These are phyloP conservation scores for Pollenia amentaria DNA, from an alignment of 2,888 invertebrate species.

Conservation along the genomic window DNA sequence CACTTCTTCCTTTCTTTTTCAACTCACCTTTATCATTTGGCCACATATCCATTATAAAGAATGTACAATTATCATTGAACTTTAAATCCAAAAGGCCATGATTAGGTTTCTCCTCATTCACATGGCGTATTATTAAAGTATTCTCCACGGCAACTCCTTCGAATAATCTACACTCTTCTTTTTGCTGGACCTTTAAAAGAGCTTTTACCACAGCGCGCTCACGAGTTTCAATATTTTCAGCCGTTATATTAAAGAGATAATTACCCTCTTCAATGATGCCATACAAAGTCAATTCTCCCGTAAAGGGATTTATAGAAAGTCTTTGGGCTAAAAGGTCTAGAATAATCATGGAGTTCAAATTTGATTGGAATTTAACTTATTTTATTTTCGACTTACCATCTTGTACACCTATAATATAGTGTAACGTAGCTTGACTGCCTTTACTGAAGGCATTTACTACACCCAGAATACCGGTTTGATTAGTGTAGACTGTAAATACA, in stretches of 20 bases:
- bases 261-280: slow-evolving; percentile 73
- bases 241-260: slow-evolving; percentile 76
- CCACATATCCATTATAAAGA: slow-evolving; percentile 73
- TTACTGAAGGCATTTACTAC: slow-evolving; percentile 71
- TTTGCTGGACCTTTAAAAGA: slow-evolving; percentile 72
- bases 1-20: no score
- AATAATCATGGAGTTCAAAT: background rate
- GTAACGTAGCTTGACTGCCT: slow-evolving; percentile 57
- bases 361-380: background rate
- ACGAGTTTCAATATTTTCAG: slow-evolving; percentile 70
- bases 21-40: slow-evolving; percentile 76
- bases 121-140: slow-evolving; percentile 75
- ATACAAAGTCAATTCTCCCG: slow-evolving; percentile 75
- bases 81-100: slow-evolving; percentile 73
- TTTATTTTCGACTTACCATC: slow-evolving; percentile 70
- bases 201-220: slow-evolving; percentile 65
- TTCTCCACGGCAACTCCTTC: slow-evolving; percentile 74
- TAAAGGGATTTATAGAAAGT: slow-evolving; percentile 67
- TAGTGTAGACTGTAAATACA: slow-evolving; percentile 69
- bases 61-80: slow-evolving; percentile 75
- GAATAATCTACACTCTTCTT: slow-evolving; percentile 74
- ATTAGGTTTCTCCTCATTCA: slow-evolving; percentile 76
- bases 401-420: slow-evolving; percentile 71
- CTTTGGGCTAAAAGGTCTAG: slow-evolving; percentile 54
- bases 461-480: slow-evolving; percentile 74